Conservation (phyloP, 2,888 invertebrate species). For the Unio pictorum region DNA sequence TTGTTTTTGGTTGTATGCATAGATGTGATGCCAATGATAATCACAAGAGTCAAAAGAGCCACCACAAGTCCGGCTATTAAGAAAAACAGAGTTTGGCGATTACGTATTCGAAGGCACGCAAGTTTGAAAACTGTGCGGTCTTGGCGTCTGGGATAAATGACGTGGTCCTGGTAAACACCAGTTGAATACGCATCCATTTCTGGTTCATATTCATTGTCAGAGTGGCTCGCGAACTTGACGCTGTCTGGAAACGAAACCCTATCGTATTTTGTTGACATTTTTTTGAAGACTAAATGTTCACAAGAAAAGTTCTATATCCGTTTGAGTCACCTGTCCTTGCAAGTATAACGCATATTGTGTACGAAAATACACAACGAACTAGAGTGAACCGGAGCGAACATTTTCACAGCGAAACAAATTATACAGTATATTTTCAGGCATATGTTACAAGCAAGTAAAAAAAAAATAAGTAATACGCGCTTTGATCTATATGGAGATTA, state of each 20-base stretch:
- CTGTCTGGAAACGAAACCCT: conserved; percentile 36
- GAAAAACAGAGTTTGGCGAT: conserved; percentile 18
- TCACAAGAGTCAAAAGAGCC: conserved; percentile 21
- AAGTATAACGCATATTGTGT: too few relatives aligned
- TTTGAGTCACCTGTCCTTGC: too few relatives aligned
- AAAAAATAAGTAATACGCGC: too few relatives aligned
- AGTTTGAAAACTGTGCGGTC: conserved; percentile 18
- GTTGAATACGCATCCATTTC: conserved; percentile 17
- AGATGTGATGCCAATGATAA: conserved; percentile 15
- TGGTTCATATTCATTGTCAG: conserved; percentile 13
- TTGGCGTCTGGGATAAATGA: too few relatives aligned
- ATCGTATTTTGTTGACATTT: conserved; percentile 31
- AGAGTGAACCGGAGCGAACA: too few relatives aligned
- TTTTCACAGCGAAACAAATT: too few relatives aligned
- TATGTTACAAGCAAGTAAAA: too few relatives aligned
- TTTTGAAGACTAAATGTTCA: not conserved
- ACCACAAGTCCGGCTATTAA: conserved; percentile 16
- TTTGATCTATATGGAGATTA: too few relatives aligned
- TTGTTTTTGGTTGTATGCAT: not conserved
- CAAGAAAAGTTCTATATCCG: too few relatives aligned
- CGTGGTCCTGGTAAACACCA: conserved; percentile 12
- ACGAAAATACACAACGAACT: too few relatives aligned
- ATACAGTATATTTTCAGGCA: too few relatives aligned
- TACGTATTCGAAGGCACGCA: conserved; percentile 33
- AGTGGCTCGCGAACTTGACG: conserved; percentile 27